Evolutionary conservation across 2,113 vertebrate genomes (phyloP).

Genomic region (Macquaria ambigua): DNA sequence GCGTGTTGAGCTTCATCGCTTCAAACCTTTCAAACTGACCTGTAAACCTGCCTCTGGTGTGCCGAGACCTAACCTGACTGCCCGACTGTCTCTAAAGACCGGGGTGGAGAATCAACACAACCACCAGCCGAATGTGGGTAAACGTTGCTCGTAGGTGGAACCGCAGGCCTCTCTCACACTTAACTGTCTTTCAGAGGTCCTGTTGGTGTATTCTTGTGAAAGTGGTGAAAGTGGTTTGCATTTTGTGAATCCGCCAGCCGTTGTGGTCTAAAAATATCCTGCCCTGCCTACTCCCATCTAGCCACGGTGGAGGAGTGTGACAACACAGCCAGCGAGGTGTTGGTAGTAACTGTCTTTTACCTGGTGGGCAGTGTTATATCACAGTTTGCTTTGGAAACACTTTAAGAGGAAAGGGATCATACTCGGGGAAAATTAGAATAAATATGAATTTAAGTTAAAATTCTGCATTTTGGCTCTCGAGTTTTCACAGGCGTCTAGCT

Average conservation of each 20-base stretch:
- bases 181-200: constrained; percentile 26
- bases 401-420: background rate
- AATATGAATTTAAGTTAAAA: background rate
- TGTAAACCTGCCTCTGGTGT: background rate
- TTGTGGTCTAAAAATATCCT: constrained; percentile 42
- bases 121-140: background rate
- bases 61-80: background rate
- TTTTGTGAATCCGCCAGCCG: constrained; percentile 17
- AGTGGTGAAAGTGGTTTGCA: background rate
- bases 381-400: background rate
- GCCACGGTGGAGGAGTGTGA: constrained; percentile 50
- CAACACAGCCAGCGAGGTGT: constrained; percentile 39
- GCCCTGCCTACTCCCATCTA: constrained; percentile 35
- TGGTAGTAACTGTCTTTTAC: constrained; percentile 43
- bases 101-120: background rate
- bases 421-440: background rate
- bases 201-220: background rate
- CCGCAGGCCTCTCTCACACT: constrained; percentile 13
- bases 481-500: background rate
- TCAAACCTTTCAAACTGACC: background rate
- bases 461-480: background rate
- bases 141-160: constrained; percentile 20
- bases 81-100: background rate
- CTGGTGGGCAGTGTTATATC: constrained; percentile 57
- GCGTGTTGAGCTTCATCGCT: background rate